These are phyloP conservation scores for Capromys pilorides DNA, from an alignment of 2,797 vertebrate genomes.

Conservation along the genomic window DNA sequence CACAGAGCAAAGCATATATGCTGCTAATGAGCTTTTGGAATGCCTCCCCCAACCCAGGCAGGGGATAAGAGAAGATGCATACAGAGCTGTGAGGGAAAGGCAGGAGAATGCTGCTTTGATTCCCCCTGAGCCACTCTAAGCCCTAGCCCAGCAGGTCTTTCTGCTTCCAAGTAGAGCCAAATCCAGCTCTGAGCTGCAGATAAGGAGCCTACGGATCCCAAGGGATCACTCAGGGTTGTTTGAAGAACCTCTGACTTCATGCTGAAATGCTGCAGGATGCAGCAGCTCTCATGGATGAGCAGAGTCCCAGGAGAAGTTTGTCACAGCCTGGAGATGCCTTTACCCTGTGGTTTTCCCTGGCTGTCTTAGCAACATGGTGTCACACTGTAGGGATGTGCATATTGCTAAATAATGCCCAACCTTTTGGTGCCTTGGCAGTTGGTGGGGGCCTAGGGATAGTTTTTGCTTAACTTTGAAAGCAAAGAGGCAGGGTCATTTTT, in stretches of 20 bases:
- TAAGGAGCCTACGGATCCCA: constrained; percentile 29
- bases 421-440: not conserved
- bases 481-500: not conserved
- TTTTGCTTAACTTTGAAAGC: not conserved
- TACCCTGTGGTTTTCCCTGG: not conserved
- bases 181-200: constrained; percentile 56
- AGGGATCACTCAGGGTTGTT: not conserved
- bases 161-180: constrained; percentile 36
- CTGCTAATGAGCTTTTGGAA: constrained; percentile 62
- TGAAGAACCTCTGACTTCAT: constrained; percentile 51
- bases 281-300: not conserved
- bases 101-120: constrained; percentile 61
- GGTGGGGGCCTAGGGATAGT: not conserved
- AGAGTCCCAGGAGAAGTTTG: not conserved
- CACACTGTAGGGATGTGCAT: fast-evolving
- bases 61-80: constrained; percentile 45
- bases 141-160: constrained; percentile 45
- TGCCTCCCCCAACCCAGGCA: not conserved
- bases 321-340: not conserved
- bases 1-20: constrained; percentile 22
- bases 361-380: not conserved
- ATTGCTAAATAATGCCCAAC: not conserved
- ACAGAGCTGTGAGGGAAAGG: not conserved
- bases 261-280: not conserved
- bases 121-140: constrained; percentile 68